Conservation (phyloP, 2,888 invertebrate genomes). For the Cistogaster globosa region DNA sequence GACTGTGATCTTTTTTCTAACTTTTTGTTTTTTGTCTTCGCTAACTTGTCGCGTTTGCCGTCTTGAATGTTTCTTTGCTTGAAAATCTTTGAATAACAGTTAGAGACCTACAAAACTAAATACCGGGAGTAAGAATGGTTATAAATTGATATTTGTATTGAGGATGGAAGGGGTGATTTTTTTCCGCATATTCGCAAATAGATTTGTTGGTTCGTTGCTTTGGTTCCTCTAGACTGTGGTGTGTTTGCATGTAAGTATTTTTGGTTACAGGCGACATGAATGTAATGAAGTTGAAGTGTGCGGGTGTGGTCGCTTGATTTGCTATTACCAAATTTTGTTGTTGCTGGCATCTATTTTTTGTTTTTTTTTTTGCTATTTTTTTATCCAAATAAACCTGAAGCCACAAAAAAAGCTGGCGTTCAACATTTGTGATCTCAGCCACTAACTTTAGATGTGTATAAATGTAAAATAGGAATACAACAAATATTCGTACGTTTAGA, state of each 20-base stretch:
- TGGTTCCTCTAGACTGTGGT: constrained; percentile 36
- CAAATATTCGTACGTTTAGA: constrained; percentile 2
- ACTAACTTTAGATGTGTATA: constrained; percentile 45
- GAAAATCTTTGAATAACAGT: constrained; percentile 68
- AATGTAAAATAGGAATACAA: constrained; percentile 50
- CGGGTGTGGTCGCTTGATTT: constrained; percentile 82
- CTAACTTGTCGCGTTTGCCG: constrained; percentile 71
- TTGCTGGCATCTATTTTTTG: too few relatives aligned
- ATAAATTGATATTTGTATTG: constrained; percentile 60
- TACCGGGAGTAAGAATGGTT: constrained; percentile 71
- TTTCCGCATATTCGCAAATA: background rate
- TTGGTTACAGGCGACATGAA: constrained; percentile 82
- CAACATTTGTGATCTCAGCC: constrained; percentile 59
- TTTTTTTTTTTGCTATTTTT: constrained; percentile 36
- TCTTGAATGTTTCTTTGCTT: constrained; percentile 67
- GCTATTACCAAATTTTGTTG: constrained; percentile 72
- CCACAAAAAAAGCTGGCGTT: constrained; percentile 67
- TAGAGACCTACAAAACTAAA: constrained; percentile 72
- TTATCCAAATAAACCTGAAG: constrained; percentile 52
- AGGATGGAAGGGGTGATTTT: constrained; percentile 13
- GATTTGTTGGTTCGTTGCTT: constrained; percentile 14
- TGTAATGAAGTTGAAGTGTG: constrained; percentile 84
- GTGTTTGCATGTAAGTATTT: constrained; percentile 74
- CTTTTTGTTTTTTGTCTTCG: constrained; percentile 30
- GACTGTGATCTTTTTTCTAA: constrained; percentile 43